Base-by-base conservation (phyloP, 1,140 invertebrate species). In the Diorhabda sublineata region DNA sequence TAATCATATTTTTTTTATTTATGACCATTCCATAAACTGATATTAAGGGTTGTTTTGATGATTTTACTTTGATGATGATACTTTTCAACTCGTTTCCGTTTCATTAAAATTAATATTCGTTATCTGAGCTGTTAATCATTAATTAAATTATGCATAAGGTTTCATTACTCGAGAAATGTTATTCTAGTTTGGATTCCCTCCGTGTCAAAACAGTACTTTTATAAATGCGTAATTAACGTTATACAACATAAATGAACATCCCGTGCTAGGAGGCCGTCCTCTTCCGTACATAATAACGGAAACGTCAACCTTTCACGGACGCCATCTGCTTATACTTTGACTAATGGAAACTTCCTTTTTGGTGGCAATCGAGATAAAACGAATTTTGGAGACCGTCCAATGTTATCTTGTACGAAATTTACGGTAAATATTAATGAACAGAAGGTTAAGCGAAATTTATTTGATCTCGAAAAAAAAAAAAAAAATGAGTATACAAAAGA, bases 341-440 rank as follows among this genome's bases (percentile, higher is more conserved):
- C 47, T 52, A 52, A 52, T 52, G 47, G n/a, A 52, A 52, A n/a
- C 6, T 52, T 52, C 47, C 47, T 3, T 52, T 52, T 52, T 52
- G 47, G 47, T 52, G 47, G 26, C n/a, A 52, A 52, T 52, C 47
- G n/a, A 52, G 47, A 52, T 52, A 52, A 52, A 52, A 52, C n/a
- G 4, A 52, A 52, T 52, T 52, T 26, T 52, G 2, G 47, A 52
- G 47, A 52, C 47, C n/a, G 47, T n/a, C 47, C n/a, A n/a, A 52
- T 52, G n/a, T 52, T 52, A 52, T 52, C 6, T 52, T n/a, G 47
- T 8, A 52, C 6, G 6, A n/a, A 8, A 8, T 52, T 6, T 52
- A 52, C n/a, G n/a, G 47, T 52, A 52, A 52, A 52, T 52, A 52
- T 52, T 52, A 52, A 52, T 52, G 47, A 52, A 26, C 26, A 26